Percentiles rank a stretch among this genome's conserved stretches.
These are phyloP conservation scores for Telmatherina bonti DNA, from an alignment of 2,797 vertebrate species.

Conservation along the genomic window DNA sequence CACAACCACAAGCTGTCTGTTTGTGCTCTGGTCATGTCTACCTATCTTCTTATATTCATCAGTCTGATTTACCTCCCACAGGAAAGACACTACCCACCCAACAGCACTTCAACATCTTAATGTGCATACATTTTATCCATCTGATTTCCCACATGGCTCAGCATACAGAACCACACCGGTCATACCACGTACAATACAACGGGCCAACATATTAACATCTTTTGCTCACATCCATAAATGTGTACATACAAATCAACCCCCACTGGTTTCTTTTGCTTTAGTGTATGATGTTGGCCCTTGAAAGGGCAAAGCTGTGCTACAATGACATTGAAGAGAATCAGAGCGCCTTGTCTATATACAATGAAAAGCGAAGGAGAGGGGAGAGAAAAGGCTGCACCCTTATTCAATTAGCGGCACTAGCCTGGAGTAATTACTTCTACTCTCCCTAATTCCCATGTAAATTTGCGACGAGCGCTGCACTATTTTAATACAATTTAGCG, in stretches of 20 bases:
- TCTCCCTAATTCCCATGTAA: constrained; percentile 84
- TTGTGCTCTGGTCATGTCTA: constrained; percentile 66
- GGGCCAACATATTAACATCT: constrained; percentile 40
- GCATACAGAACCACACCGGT: constrained; percentile 47
- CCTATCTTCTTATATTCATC: constrained; percentile 47
- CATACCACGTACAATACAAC: constrained; percentile 29
- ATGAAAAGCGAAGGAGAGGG: constrained; percentile 61
- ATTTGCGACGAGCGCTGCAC: constrained; percentile 81
- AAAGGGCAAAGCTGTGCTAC: constrained; percentile 67
- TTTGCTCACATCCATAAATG: constrained; percentile 21
- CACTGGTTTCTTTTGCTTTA: constrained; percentile 34
- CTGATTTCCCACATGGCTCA: constrained; percentile 64
- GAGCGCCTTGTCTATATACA: constrained; percentile 54
- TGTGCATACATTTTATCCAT: constrained; percentile 64
- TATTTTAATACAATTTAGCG: constrained; percentile 84
- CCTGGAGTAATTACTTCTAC: constrained; percentile 82
- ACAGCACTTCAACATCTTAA: constrained; percentile 65
- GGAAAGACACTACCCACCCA: constrained; percentile 57
- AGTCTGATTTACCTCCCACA: constrained; percentile 64
- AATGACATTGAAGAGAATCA: constrained; percentile 78
- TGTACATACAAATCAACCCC: constrained; percentile 25
- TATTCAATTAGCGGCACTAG: constrained; percentile 81
- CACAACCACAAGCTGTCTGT: constrained; percentile 63
- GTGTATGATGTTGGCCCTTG: constrained; percentile 61
- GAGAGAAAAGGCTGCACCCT: constrained; percentile 76